These are phyloP conservation scores for Penaeus monodon DNA, from an alignment of 2,888 invertebrate species.

Conservation along the genomic window DNA sequence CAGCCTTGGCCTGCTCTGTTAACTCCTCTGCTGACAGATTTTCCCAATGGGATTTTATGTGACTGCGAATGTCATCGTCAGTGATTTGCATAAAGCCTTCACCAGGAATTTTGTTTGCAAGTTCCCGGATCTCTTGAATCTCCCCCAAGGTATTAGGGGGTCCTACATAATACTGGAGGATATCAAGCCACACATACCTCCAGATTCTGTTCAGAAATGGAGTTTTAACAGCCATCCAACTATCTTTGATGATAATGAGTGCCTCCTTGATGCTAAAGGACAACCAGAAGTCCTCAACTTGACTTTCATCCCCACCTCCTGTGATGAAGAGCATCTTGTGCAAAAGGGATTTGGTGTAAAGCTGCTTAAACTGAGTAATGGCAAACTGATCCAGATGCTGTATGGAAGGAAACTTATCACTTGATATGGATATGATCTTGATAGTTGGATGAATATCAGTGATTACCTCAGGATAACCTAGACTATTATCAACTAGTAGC, in stretches of 20 bases:
- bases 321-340: not conserved
- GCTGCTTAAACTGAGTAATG: not conserved
- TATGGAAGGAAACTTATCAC: not conserved
- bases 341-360: not conserved
- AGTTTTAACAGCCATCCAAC: not conserved
- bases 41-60: not conserved
- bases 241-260: not conserved
- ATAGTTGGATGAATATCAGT: not conserved
- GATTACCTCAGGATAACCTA: not conserved
- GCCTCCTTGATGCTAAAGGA: conserved; percentile 7
- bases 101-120: not conserved
- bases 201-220: not conserved
- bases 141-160: not conserved
- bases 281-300: not conserved
- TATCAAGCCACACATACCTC: not conserved
- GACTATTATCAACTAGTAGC: not conserved
- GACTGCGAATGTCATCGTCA: not conserved
- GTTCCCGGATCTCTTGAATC: not conserved
- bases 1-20: not conserved
- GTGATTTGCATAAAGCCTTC: not conserved
- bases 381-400: not conserved
- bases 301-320: not conserved
- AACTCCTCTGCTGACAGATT: too few relatives aligned
- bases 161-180: not conserved
- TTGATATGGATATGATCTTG: not conserved